These are phyloP conservation scores for Atractosteus spatula DNA, from an alignment of 2,113 vertebrate genomes.

Conservation along the genomic window DNA sequence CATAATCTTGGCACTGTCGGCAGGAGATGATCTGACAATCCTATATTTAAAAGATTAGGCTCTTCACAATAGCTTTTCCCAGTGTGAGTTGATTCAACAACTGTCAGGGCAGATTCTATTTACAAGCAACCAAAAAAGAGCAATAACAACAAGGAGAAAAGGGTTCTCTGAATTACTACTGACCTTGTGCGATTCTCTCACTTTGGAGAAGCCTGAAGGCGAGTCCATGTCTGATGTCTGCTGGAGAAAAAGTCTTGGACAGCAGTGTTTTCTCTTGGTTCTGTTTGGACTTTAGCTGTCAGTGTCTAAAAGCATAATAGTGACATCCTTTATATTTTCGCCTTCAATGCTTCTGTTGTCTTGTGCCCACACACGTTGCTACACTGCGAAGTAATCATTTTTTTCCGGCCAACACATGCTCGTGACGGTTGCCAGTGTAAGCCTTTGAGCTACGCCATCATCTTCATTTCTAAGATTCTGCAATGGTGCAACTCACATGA, in stretches of 20 bases:
- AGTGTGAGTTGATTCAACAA: too few species aligned
- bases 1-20: not conserved
- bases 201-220: not conserved
- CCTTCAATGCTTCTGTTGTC: not conserved
- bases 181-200: not conserved
- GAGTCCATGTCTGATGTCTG: not conserved
- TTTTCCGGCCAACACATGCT: not conserved
- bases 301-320: not conserved
- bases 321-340: not conserved
- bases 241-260: not conserved
- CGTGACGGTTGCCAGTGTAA: too few species aligned
- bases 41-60: not conserved
- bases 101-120: too few species aligned
- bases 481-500: too few species aligned
- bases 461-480: too few species aligned
- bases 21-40: not conserved
- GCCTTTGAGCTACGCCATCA: too few species aligned
- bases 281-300: not conserved
- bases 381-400: not conserved
- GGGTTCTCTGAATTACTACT: not conserved
- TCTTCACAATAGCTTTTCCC: too few species aligned
- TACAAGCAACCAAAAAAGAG: too few species aligned
- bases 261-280: not conserved
- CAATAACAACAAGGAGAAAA: too few species aligned
- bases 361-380: slow-evolving; percentile 3